phyloP scores from a whole-genome alignment of 2,888 invertebrate species.

The Apamea anceps region DNA sequence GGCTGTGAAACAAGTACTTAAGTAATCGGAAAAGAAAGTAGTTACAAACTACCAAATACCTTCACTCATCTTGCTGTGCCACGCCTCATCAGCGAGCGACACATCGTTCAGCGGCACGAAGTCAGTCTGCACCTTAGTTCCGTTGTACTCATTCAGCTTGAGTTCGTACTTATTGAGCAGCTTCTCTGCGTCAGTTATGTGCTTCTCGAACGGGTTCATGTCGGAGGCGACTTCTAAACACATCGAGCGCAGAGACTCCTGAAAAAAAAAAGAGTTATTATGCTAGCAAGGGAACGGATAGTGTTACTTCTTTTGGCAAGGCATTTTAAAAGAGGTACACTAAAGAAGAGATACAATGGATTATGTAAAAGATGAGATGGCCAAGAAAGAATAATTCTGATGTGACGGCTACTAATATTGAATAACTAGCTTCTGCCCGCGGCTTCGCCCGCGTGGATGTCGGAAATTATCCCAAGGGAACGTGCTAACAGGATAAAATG shows the following conservation, averaged over 20 bases:
- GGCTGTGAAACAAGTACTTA: neutral
- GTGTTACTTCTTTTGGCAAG: neutral
- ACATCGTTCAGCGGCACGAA: slow-evolving; percentile 85
- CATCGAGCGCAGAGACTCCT: slow-evolving; percentile 82
- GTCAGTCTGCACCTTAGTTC: slow-evolving; percentile 81
- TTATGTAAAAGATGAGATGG: neutral
- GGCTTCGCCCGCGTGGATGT: too few relatives aligned
- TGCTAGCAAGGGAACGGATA: neutral
- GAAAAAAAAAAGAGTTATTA: slow-evolving; percentile 32
- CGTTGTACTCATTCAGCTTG: slow-evolving; percentile 88
- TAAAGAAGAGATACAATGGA: neutral
- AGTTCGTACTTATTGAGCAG: slow-evolving; percentile 90
- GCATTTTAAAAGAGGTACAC: neutral
- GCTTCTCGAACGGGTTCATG: slow-evolving; percentile 82
- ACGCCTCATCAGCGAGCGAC: slow-evolving; percentile 86
- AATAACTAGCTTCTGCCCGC: too few relatives aligned
- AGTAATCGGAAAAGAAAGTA: neutral
- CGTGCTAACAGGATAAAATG: too few relatives aligned
- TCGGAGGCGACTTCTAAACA: slow-evolving; percentile 80
- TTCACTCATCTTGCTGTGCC: slow-evolving; percentile 88
- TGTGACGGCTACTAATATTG: too few relatives aligned
- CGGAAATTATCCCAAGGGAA: too few relatives aligned
- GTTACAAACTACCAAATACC: slow-evolving; percentile 69
- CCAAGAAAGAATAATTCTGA: neutral
- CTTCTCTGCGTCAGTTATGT: slow-evolving; percentile 88